phyloP scores from a whole-genome alignment of 1,140 invertebrate genomes.

The Heliconius eleuchia region DNA sequence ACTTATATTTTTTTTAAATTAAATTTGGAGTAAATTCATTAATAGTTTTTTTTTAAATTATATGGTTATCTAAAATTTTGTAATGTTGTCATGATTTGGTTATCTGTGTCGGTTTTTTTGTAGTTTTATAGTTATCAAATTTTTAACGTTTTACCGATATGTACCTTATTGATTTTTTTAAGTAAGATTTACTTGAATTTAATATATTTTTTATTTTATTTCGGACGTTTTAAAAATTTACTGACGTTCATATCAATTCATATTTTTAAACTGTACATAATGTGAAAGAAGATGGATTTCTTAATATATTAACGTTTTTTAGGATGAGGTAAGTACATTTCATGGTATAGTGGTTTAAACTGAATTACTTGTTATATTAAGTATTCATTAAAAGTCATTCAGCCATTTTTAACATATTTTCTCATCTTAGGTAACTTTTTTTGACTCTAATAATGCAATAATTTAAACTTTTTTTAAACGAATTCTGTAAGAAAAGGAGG shows the following conservation, averaged over 20 bases:
- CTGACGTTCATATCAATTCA: background rate
- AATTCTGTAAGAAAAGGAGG: no score
- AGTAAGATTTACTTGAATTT: background rate
- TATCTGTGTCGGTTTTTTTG: background rate
- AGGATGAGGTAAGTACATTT: conserved; percentile 1
- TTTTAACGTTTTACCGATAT: background rate
- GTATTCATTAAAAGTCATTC: background rate
- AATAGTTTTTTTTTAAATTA: no score
- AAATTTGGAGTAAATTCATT: no score
- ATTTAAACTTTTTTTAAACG: no score
- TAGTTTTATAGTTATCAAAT: background rate
- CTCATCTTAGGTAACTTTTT: no score
- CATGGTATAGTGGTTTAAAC: background rate
- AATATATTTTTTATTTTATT: background rate
- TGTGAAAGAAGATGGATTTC: conserved; percentile 5
- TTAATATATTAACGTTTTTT: conserved; percentile 1
- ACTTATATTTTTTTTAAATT: no score
- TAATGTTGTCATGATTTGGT: conserved; percentile 8
- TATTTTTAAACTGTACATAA: background rate
- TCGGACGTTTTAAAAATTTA: background rate
- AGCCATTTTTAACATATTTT: no score
- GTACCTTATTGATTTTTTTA: background rate
- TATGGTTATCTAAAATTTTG: conserved; percentile 14
- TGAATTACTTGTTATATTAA: background rate
- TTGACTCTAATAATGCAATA: no score